These are phyloP conservation scores for Romanomermis culicivorax DNA, from an alignment of 2,888 invertebrate species.

Conservation along the genomic window DNA sequence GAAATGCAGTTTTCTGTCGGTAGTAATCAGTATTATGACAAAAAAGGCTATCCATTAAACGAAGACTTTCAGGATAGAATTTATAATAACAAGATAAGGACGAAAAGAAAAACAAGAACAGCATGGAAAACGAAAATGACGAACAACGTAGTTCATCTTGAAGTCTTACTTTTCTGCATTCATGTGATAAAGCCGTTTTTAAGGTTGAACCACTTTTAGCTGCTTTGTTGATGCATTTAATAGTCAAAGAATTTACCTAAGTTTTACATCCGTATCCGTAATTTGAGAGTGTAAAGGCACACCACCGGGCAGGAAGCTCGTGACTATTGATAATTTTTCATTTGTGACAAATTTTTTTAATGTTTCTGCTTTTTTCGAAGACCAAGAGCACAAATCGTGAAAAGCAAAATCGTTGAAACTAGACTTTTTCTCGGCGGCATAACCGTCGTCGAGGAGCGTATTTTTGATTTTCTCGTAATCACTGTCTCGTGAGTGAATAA, in stretches of 20 bases:
- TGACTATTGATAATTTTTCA: constrained; percentile 70
- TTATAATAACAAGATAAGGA: too few species aligned
- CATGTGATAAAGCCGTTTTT: too few species aligned
- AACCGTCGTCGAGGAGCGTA: background rate
- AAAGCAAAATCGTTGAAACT: constrained; percentile 8
- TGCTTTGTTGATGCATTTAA: too few species aligned
- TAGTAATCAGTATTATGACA: too few species aligned
- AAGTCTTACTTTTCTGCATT: too few species aligned
- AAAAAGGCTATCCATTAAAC: too few species aligned
- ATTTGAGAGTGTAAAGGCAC: constrained; percentile 22
- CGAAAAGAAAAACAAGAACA: too few species aligned
- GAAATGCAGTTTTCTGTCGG: background rate
- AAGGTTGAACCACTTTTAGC: too few species aligned
- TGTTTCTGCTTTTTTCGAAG: constrained; percentile 48
- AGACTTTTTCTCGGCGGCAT: background rate
- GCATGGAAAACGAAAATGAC: too few species aligned
- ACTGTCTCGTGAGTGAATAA: too few species aligned
- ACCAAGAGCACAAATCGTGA: constrained; percentile 49
- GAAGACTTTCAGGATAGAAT: too few species aligned
- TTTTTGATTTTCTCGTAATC: background rate
- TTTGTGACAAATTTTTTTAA: constrained; percentile 73
- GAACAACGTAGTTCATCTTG: too few species aligned
- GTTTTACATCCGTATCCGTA: constrained; percentile 19
- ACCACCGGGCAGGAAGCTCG: constrained; percentile 59
- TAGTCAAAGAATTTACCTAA: constrained; percentile 14